Conservation (phyloP, 2,888 invertebrate species). For the Campopleginae sp. region DNA sequence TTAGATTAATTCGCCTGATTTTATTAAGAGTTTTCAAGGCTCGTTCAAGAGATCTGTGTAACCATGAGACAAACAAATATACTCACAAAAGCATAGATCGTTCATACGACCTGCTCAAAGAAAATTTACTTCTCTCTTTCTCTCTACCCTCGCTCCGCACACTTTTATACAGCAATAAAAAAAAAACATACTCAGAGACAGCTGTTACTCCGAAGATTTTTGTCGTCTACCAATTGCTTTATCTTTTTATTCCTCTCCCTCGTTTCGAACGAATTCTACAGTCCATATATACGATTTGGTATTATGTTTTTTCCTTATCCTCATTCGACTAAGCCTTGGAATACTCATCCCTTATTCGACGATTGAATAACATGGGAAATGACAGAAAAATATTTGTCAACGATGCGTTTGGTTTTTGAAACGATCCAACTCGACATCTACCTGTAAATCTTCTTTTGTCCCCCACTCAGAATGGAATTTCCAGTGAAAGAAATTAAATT, state of each 20-base stretch:
- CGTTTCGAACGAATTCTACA: background rate
- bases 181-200: slow-evolving; percentile 10
- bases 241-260: slow-evolving; percentile 6
- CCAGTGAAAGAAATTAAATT: background rate
- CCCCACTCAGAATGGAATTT: background rate
- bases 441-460: background rate
- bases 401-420: background rate
- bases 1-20: slow-evolving; percentile 81
- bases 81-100: slow-evolving; percentile 9
- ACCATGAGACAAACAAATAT: slow-evolving; percentile 34
- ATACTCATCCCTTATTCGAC: slow-evolving; percentile 10
- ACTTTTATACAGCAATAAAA: slow-evolving; percentile 48
- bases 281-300: background rate
- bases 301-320: slow-evolving; percentile 24
- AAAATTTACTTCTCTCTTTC: slow-evolving; percentile 25
- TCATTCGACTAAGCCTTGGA: slow-evolving; percentile 10
- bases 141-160: background rate
- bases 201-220: slow-evolving; percentile 29
- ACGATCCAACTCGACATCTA: background rate
- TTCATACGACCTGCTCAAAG: slow-evolving; percentile 47
- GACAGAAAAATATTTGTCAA: slow-evolving; percentile 10
- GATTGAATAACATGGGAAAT: slow-evolving; percentile 5
- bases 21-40: slow-evolving; percentile 75
- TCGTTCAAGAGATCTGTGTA: slow-evolving; percentile 34
- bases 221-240: slow-evolving; percentile 16